Base-by-base conservation (phyloP, 2,113 vertebrate species). In the Siniperca knerii region DNA sequence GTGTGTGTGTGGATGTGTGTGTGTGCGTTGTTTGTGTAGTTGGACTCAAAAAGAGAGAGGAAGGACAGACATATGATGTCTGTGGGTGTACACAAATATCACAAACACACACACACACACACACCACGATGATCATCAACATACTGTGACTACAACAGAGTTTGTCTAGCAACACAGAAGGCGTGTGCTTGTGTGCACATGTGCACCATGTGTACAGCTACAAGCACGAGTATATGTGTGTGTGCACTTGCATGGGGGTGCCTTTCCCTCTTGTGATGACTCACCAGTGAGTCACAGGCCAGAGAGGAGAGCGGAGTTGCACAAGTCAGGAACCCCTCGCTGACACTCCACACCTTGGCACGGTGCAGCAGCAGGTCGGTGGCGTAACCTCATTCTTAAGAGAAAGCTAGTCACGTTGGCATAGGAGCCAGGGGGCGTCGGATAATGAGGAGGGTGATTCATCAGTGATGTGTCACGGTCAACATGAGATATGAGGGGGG, bases 221-320 rank as follows among this genome's bases (percentile, higher is more conserved):
- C 2, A 18, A 62, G 46, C 25, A n/a, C 3, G 15, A 50, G 25
- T 58, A 81, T 75, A 62, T 29, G 40, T 66, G 23, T 65, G 55
- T 75, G 33, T 40, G 8, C 18, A 58, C 37, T 44, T 68, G 70
- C 69, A 15, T 40, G 50, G 50, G 48, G 82, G 66, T 35, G 72
- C 55, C 79, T 69, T 68, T 78, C 54, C 50, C 68, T 78, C 71
- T 79, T 65, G 64, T n/a, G 1, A 61, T 94, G 93, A 94, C 75
- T 94, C 90, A 94, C 66, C 70, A 67, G 64, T 94, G 92, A 92
- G 77, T 93, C 92, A 93, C 60, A 73, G 71, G 70, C 20, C 71
- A 25, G 35, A 54, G 25, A 64, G 42, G 20, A 55, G 81, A 72
- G 70, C 0, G 0, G 72, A 77, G 90, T 89, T 91, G 77, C 55